Evolutionary conservation across 2,888 invertebrate genomes (phyloP), one percentile per base, ranked within the genome.

Genomic region (Dryobota labecula): DNA sequence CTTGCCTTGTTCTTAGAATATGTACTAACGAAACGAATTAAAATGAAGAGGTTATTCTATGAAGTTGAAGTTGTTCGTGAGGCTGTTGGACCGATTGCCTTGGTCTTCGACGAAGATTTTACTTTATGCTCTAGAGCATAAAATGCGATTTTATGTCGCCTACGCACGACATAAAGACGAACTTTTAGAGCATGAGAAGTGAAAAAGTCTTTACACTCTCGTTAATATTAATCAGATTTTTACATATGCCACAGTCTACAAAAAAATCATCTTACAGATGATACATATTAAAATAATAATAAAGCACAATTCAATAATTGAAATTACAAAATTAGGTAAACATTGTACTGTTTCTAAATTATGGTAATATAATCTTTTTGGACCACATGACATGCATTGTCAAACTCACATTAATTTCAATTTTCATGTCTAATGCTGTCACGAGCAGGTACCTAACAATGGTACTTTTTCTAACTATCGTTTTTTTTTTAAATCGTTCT

Each of bases 351-450:
- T 41, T 51, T 18, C 11, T 18, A 73, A 61, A 47, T 56, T 47
- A 53, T 5, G 20, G 51, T 45, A 24, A 45, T 53, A 5, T 27
- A 13, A 13, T 15, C 0, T n/a, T 43, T 73, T 65, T 43, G 13
- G 2, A 15, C 6, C 8, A 49, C n/a, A 36, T 49, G 47, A 49
- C 47, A n/a, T n/a, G 27, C 38, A 47, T 45, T 47, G 24, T 61
- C 13, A 57, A 62, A 78, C 45, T 70, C 57, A 62, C 27, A 62
- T 62, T 33, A 33, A 13, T 27, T 30, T 18, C 15, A 57, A 71
- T 78, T 78, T 78, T 30, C 62, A 47, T 63, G 79, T 75, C 71
- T 11, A 27, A 41, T 41, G 15, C 45, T 78, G 74, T 57, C 61
- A 56, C 24, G 27, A 27, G 18, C 27, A 51, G 15, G 27, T 30